A percentile compares a stretch with the other conserved stretches of the same genome.
Evolutionary conservation across 2,797 vertebrate genomes (phyloP).

Genomic region (Otolemur crassicaudatus): DNA sequence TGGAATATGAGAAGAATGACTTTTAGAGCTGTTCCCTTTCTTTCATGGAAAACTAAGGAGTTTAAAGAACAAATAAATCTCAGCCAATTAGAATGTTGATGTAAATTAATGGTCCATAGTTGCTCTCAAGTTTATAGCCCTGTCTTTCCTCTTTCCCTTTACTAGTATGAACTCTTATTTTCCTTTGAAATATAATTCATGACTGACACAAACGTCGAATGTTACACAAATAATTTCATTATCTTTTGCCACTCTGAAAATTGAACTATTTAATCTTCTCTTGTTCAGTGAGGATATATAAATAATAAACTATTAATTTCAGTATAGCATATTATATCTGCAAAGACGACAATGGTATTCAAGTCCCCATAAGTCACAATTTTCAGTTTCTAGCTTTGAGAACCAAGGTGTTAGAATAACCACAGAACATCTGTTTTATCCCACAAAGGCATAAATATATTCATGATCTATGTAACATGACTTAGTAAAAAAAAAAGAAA

Average conservation of each 20-base stretch:
- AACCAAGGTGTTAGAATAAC: neutral
- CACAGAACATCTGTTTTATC: neutral
- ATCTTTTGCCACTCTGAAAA: neutral
- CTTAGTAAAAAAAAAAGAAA: too few species aligned
- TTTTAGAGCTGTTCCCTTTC: neutral
- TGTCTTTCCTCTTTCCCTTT: neutral
- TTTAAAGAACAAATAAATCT: neutral
- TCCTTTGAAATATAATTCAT: constrained; percentile 31
- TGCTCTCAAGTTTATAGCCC: neutral
- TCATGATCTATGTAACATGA: too few species aligned
- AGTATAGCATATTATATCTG: neutral
- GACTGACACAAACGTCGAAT: neutral
- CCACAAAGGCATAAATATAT: too few species aligned
- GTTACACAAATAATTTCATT: neutral
- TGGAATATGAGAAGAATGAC: neutral
- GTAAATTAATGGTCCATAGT: neutral
- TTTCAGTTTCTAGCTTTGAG: neutral
- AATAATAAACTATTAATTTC: neutral
- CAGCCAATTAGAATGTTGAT: neutral
- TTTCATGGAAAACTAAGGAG: neutral
- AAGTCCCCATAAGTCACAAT: accelerated
- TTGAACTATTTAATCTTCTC: neutral
- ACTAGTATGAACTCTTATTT: neutral
- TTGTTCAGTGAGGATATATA: neutral
- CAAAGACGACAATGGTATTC: neutral